A percentile compares a stretch with the other conserved stretches of the same genome.
phyloP scores from a whole-genome alignment of 2,888 invertebrate species.

The Noctua pronuba region DNA sequence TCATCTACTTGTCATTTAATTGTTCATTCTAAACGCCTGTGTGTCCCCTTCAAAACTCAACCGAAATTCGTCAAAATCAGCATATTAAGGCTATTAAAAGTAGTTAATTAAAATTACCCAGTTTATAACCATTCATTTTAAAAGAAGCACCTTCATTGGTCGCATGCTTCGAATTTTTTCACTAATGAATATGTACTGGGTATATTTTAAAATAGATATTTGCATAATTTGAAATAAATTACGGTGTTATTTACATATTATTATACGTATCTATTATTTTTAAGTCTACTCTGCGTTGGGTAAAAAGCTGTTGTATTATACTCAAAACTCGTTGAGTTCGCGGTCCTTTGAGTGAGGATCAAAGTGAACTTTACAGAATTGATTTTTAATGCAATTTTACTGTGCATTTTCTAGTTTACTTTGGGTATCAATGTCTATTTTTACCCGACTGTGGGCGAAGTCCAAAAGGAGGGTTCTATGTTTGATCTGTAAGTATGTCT shows the following conservation, averaged over 20 bases:
- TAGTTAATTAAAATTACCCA: conserved; percentile 60
- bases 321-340: too few relatives aligned
- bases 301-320: neutral
- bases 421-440: neutral
- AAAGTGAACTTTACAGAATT: too few relatives aligned
- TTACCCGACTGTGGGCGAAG: too few relatives aligned
- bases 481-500: too few relatives aligned
- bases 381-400: too few relatives aligned
- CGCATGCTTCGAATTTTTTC: conserved; percentile 49
- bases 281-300: neutral
- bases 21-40: neutral
- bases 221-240: conserved; percentile 42
- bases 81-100: conserved; percentile 53
- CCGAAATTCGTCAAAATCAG: conserved; percentile 53
- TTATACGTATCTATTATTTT: conserved; percentile 1
- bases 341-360: too few relatives aligned
- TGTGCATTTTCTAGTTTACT: too few relatives aligned
- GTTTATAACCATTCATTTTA: conserved; percentile 19
- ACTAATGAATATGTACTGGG: conserved; percentile 61
- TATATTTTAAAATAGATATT: conserved; percentile 39
- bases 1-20: too few relatives aligned
- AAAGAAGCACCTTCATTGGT: conserved; percentile 21
- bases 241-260: conserved; percentile 23
- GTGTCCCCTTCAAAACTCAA: conserved; percentile 36
- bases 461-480: too few relatives aligned